A percentile compares a stretch with the other conserved stretches of the same genome.
These are phyloP conservation scores for Melanostoma mellinum DNA, from an alignment of 2,888 invertebrate genomes.

Conservation along the genomic window DNA sequence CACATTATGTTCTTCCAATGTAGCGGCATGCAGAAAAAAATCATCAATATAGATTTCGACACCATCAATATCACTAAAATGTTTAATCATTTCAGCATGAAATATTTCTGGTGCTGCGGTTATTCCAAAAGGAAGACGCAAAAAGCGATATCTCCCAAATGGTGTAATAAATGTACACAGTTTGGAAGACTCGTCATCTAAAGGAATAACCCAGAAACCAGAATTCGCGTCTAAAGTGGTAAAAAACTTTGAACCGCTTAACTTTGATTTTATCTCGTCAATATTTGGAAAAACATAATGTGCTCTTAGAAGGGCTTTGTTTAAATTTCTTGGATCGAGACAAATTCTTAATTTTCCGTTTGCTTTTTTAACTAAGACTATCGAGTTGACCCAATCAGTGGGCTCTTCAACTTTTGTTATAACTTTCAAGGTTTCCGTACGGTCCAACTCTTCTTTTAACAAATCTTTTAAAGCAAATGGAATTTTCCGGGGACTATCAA, in stretches of 20 bases:
- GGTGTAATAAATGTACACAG: slow-evolving; percentile 73
- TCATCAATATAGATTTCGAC: slow-evolving; percentile 41
- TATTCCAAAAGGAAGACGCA: slow-evolving; percentile 44
- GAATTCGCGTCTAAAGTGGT: slow-evolving; percentile 56
- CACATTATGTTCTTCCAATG: not conserved
- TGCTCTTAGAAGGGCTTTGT: slow-evolving; percentile 54
- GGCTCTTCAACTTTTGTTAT: slow-evolving; percentile 55
- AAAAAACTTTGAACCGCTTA: slow-evolving; percentile 39
- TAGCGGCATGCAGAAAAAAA: slow-evolving; percentile 15
- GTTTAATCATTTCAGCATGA: slow-evolving; percentile 38
- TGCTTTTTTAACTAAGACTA: slow-evolving; percentile 56
- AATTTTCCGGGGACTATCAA: slow-evolving; percentile 56
- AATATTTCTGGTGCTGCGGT: slow-evolving; percentile 49
- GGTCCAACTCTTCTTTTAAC: slow-evolving; percentile 25
- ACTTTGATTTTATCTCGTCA: slow-evolving; percentile 33
- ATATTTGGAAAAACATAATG: slow-evolving; percentile 54
- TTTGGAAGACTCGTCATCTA: slow-evolving; percentile 67
- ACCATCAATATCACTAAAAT: slow-evolving; percentile 36
- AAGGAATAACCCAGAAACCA: slow-evolving; percentile 71
- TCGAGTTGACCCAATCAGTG: slow-evolving; percentile 53
- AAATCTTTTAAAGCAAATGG: slow-evolving; percentile 46
- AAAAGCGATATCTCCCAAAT: slow-evolving; percentile 66
- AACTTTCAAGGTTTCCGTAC: slow-evolving; percentile 9
- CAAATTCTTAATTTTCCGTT: slow-evolving; percentile 61
- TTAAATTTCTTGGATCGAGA: slow-evolving; percentile 68